Conservation (phyloP, 2,797 vertebrate genomes). For the Diplodus sargus region DNA sequence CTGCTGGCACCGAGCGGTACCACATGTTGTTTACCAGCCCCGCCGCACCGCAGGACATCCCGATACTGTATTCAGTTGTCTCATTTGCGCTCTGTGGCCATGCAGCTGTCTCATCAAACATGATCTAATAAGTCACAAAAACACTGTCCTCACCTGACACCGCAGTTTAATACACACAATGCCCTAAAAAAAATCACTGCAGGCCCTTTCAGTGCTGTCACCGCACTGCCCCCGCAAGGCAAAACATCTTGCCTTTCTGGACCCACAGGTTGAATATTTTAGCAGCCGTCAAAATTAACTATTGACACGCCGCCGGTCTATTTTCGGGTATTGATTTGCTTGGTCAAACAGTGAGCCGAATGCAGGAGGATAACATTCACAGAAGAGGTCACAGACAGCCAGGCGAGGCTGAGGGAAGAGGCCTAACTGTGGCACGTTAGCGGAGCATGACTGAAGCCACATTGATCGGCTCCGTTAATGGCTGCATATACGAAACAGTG, state of each 20-base stretch:
- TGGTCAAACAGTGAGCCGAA: slow-evolving; percentile 37
- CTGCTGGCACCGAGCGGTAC: slow-evolving; percentile 73
- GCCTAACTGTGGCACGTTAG: slow-evolving; percentile 4
- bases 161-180: not conserved
- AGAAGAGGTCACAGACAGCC: slow-evolving; percentile 51
- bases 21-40: slow-evolving; percentile 84
- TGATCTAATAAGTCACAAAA: slow-evolving; percentile 26
- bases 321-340: slow-evolving; percentile 71
- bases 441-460: slow-evolving; percentile 25
- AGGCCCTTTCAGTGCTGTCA: not conserved
- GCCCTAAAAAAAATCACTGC: not conserved
- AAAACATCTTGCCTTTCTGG: slow-evolving; percentile 24
- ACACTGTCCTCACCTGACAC: not conserved
- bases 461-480: slow-evolving; percentile 47
- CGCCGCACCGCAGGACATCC: slow-evolving; percentile 46
- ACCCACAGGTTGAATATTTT: slow-evolving; percentile 41
- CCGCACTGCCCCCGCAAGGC: not conserved
- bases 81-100: slow-evolving; percentile 37
- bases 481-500: slow-evolving; percentile 28
- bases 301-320: slow-evolving; percentile 52
- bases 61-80: slow-evolving; percentile 15
- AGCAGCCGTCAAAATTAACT: slow-evolving; percentile 25
- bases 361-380: slow-evolving; percentile 39
- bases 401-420: slow-evolving; percentile 8
- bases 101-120: slow-evolving; percentile 25